These are phyloP conservation scores for Etheostoma nigrum DNA, from an alignment of 2,797 vertebrate species.

Conservation along the genomic window DNA sequence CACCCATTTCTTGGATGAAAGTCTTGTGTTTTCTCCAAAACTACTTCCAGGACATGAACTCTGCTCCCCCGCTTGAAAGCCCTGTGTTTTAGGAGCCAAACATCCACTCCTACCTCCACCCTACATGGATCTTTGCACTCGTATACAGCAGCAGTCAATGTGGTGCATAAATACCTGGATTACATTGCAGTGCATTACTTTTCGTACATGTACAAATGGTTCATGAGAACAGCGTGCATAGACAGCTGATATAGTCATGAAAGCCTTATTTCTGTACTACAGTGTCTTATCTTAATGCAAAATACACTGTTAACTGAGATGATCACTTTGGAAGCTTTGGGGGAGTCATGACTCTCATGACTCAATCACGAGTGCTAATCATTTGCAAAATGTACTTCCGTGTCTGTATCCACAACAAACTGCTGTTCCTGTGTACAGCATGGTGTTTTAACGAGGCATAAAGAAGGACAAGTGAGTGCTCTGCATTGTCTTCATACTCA, in stretches of 20 bases:
- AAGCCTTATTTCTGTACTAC: conserved; percentile 10
- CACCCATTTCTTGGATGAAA: too few species aligned
- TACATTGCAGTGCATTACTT: too few species aligned
- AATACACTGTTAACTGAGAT: not conserved
- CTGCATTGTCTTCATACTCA: not conserved
- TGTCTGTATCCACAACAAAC: not conserved
- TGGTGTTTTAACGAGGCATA: too few species aligned
- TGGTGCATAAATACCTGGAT: too few species aligned
- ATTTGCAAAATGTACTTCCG: conserved; percentile 10
- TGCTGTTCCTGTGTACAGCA: not conserved
- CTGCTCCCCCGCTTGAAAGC: too few species aligned
- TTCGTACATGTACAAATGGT: too few species aligned
- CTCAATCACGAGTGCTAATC: not conserved
- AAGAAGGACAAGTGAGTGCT: not conserved
- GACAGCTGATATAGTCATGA: conserved; percentile 3
- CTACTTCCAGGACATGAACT: too few species aligned
- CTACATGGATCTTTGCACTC: too few species aligned
- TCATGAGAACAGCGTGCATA: not conserved
- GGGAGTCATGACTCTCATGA: conserved; percentile 1
- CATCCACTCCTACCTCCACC: too few species aligned
- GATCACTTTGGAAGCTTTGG: conserved; percentile 14
- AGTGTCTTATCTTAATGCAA: conserved; percentile 4
- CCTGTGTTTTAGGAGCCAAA: too few species aligned
- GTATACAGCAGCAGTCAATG: too few species aligned
- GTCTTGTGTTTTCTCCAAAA: too few species aligned